phyloP scores from a whole-genome alignment of 1,140 invertebrate species.

The Camponotus vicinus region DNA sequence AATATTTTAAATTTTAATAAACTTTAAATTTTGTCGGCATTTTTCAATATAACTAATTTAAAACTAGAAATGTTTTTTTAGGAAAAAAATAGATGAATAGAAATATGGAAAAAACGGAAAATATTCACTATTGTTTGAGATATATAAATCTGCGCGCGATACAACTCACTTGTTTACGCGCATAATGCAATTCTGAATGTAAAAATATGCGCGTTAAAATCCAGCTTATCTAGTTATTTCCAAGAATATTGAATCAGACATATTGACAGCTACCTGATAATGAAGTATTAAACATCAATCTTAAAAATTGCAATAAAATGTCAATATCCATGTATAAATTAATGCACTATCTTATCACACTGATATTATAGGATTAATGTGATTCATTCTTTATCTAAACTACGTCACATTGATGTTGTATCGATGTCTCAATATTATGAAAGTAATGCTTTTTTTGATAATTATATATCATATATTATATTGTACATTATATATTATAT shows the following conservation, averaged over 20 bases:
- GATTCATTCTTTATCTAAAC: background rate
- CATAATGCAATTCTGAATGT: constrained; percentile 43
- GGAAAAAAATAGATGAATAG: background rate
- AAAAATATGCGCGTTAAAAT: constrained; percentile 31
- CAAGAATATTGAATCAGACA: background rate
- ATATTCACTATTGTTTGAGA: constrained; percentile 6
- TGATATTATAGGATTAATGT: background rate
- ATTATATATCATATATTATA: too few relatives aligned
- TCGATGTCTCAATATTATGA: background rate
- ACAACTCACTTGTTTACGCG: constrained; percentile 49
- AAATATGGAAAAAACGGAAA: background rate
- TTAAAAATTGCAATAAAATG: background rate
- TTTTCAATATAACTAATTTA: background rate
- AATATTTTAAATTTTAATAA: background rate
- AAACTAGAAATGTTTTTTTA: background rate
- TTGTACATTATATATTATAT: too few relatives aligned
- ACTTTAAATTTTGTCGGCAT: background rate
- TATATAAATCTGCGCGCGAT: constrained; percentile 29
- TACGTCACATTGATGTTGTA: background rate
- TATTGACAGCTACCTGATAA: background rate
- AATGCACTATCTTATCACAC: background rate
- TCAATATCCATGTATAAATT: background rate
- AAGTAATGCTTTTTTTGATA: background rate
- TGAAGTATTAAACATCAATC: background rate
- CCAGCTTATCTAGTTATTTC: constrained; percentile 43